A percentile compares a stretch with the other conserved stretches of the same genome.
Evolutionary conservation across 2,888 invertebrate species (phyloP).

Genomic region (Phortica okadai): DNA sequence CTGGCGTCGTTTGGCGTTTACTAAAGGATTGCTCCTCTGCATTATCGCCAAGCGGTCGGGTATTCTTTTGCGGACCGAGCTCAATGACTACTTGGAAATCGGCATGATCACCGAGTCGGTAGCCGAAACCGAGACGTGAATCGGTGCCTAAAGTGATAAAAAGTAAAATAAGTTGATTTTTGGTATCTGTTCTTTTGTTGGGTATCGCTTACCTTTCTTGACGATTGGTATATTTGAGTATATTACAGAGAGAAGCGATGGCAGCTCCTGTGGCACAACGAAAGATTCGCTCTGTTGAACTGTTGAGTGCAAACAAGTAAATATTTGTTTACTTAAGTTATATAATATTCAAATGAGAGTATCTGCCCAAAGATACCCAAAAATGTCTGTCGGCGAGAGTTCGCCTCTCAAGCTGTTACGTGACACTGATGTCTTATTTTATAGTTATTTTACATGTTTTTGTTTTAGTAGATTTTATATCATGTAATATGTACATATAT

Average conservation of each 20-base stretch:
- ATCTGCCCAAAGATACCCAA: too few species aligned
- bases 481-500: too few species aligned
- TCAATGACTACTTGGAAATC: constrained; percentile 88
- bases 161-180: constrained; percentile 1
- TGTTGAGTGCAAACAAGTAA: constrained; percentile 7
- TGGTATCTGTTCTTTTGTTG: not conserved
- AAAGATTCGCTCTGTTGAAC: constrained; percentile 79
- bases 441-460: too few species aligned
- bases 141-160: constrained; percentile 82
- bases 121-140: constrained; percentile 87
- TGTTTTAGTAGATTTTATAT: too few species aligned
- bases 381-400: not conserved
- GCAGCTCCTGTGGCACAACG: constrained; percentile 88
- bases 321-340: not conserved
- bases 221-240: constrained; percentile 91
- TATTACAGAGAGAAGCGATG: constrained; percentile 86
- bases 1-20: constrained; percentile 71
- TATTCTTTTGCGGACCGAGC: constrained; percentile 87
- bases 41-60: constrained; percentile 80
- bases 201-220: constrained; percentile 82
- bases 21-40: constrained; percentile 65
- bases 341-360: not conserved
- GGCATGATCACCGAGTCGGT: constrained; percentile 87
- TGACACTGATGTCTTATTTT: too few species aligned
- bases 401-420: too few species aligned